Percentiles rank a stretch among this genome's conserved stretches.
Conservation (phyloP, 2,113 vertebrate genomes). For the Machaerirhynchus nigripectus region DNA sequence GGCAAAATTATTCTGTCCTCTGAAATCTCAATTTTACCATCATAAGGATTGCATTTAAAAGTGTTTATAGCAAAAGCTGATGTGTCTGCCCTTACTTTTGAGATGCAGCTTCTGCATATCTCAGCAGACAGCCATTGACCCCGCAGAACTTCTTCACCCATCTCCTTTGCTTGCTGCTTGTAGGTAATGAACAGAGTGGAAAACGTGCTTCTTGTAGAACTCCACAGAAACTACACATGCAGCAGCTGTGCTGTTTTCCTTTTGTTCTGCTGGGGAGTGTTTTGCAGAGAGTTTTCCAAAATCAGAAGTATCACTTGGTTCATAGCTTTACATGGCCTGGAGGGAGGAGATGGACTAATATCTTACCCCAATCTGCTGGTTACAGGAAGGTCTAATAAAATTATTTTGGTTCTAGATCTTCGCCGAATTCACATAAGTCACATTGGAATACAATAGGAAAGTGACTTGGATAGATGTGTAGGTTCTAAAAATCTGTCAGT, state of each 20-base stretch:
- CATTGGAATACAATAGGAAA: background rate
- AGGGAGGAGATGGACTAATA: background rate
- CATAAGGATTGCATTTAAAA: background rate
- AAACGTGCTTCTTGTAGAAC: background rate
- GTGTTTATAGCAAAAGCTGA: background rate
- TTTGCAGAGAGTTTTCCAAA: background rate
- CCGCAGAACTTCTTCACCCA: background rate
- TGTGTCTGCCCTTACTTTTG: background rate
- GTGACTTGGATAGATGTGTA: background rate
- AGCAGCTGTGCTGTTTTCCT: background rate
- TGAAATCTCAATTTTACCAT: background rate
- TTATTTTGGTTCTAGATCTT: background rate
- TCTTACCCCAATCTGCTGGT: background rate
- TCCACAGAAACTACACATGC: background rate
- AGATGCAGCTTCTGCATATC: background rate
- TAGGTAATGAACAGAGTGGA: background rate
- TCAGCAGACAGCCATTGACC: background rate
- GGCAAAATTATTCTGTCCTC: background rate
- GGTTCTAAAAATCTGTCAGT: background rate
- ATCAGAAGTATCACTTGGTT: background rate
- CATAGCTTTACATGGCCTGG: background rate
- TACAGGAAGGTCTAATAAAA: background rate
- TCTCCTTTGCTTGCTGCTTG: background rate
- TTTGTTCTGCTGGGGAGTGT: background rate
- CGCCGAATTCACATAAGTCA: background rate